Evolutionary conservation across 2,888 invertebrate species (phyloP), one percentile per base, ranked within the genome.

Genomic region (Nomada fucata): DNA sequence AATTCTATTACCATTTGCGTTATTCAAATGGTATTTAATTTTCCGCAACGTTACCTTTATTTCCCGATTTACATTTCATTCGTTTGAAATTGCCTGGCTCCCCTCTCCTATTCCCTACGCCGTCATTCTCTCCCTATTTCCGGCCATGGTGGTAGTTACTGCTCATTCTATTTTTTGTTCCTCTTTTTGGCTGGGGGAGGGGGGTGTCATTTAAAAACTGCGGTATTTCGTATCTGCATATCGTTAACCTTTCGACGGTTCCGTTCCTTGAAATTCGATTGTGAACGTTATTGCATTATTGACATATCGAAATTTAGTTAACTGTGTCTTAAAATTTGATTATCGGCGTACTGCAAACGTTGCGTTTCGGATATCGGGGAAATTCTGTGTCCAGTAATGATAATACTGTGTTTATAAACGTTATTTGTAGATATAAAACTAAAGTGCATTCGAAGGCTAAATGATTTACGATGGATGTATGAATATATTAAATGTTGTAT

Each of bases 1-100:
- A 91, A 92, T 92, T 92, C 89, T 88, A 92, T 91, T 90, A 90
- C 90, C 85, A 89, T 89, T 90, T 88, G 82, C 88, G 88, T 89
- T 91, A 92, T 93, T 92, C 92, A 92, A 92, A 92, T 92, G 91
- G 89, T 92, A 92, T 92, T 93, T 91, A 92, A 93, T 93, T 93
- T 93, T 92, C 91, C 92, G 89, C 90, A 87, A 89, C 91, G 92
- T 92, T 93, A 91, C 91, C 90, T 92, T 91, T 91, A 91, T 92
- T 90, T 88, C 86, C 85, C 89, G 89, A 93, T 93, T 93, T 92
- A 91, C 92, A 93, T 93, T 92, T 92, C 90, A 90, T 92, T 91
- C 91, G 83, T 89, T 90, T 86, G 89, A 82, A 90, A 92, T 90
- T 84, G 90, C 89, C 90, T 88, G 84, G 79, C 77, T 63, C 82